Conservation (phyloP, 2,888 invertebrate genomes). For the Apodemia zela region DNA sequence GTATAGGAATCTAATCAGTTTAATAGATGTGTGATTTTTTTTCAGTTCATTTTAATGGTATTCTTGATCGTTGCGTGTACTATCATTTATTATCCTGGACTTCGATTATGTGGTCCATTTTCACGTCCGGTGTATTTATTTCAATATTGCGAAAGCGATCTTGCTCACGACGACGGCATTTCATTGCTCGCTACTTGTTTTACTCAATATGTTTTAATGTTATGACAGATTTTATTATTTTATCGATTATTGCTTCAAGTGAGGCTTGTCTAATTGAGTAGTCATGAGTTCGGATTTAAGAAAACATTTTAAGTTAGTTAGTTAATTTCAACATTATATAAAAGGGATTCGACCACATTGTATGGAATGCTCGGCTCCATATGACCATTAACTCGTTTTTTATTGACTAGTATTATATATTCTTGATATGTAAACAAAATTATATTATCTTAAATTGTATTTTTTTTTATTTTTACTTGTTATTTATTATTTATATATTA, state of each 20-base stretch:
- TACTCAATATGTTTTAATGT: background rate
- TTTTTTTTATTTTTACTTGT: too few relatives aligned
- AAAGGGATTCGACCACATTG: too few relatives aligned
- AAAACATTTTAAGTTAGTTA: too few relatives aligned
- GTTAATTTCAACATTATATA: too few relatives aligned
- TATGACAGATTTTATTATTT: conserved; percentile 1
- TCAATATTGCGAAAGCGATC: conserved; percentile 25
- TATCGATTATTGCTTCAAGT: background rate
- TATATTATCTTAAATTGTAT: too few relatives aligned
- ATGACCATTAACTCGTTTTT: too few relatives aligned
- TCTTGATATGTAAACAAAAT: too few relatives aligned
- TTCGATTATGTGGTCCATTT: conserved; percentile 24
- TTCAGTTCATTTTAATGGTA: conserved; percentile 49
- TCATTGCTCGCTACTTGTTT: background rate
- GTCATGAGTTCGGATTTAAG: too few relatives aligned
- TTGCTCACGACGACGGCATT: background rate
- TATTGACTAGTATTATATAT: too few relatives aligned
- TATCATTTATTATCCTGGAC: conserved; percentile 33
- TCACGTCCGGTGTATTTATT: conserved; percentile 20
- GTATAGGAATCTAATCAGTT: conserved; percentile 78
- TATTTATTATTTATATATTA: too few relatives aligned
- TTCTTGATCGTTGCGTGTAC: conserved; percentile 31
- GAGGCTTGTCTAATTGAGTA: too few relatives aligned
- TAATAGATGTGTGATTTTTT: conserved; percentile 75
- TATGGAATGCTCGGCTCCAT: too few relatives aligned